Base-by-base conservation (phyloP, 2,888 invertebrate genomes). In the Sylvicola fuscatus region DNA sequence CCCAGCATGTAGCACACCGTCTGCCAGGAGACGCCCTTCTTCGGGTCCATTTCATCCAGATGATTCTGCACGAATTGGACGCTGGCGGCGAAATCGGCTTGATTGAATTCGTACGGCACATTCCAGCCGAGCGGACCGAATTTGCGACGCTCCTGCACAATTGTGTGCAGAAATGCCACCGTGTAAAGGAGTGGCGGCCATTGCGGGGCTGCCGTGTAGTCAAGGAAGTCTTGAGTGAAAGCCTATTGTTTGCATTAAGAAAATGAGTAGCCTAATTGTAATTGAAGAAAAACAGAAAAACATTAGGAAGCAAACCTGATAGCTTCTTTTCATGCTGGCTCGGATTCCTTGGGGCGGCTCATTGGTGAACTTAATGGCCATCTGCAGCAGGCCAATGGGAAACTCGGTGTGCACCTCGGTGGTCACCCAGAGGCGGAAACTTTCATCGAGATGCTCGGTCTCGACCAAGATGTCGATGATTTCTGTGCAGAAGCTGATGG, bases 41-140 rank as follows among this genome's bases (percentile, higher is more conserved):
- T 93, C 1, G 89, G 86, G 56, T 95, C 93, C 66, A 93, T 83
- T 53, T 93, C 93, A 52, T 95, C 95, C 39, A 95, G 62, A 60
- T 95, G 93, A 55, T 93, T 93, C 56, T 93, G 93, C 39, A 95
- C 70, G 53, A 95, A 95, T 56, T 92, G 92, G 2, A 93, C 83
- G 40, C 92, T 83, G 2, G 93, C 89, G 3, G 86, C 83, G 51
- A 92, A 92, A 56, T 95, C 95, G 0, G 93, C 84, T 61, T 93
- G 92, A 61, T 59, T 59, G 54, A 95, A 95, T 58, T 95, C 93
- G 49, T 95, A 95, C 0, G 92, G 89, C 42, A 93, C 68, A 53
- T 95, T 95, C 95, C 95, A 95, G 7, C 93, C 93, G 11, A 95
- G 67, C 0, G 93, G 89, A 1, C 95, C 93, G 52, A 92, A 95